Conservation (phyloP, 1,140 invertebrate genomes). For the Tetranychus cinnabarinus region DNA sequence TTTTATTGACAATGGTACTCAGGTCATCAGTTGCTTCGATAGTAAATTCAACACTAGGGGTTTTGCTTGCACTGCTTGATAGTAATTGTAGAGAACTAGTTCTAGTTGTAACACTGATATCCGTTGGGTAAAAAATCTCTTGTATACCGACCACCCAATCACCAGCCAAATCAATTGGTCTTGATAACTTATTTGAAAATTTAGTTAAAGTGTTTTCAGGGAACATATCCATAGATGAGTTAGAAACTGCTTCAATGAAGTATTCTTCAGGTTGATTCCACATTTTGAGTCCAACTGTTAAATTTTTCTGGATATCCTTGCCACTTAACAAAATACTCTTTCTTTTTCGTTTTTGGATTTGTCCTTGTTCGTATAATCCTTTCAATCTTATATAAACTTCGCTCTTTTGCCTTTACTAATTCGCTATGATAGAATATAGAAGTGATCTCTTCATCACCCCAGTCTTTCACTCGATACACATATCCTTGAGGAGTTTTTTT, state of each 20-base stretch:
- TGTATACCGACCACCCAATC: background rate
- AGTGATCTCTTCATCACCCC: background rate
- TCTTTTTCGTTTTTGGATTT: background rate
- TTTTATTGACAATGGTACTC: too few species aligned
- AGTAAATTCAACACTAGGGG: too few species aligned
- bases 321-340: background rate
- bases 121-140: background rate
- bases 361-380: background rate
- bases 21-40: too few species aligned
- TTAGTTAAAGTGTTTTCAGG: background rate
- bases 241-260: background rate
- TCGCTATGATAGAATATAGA: background rate
- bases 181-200: background rate
- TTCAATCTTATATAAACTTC: background rate
- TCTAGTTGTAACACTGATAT: too few species aligned
- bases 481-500: background rate
- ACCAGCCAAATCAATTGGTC: background rate
- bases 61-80: too few species aligned
- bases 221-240: background rate
- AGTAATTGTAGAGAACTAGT: too few species aligned
- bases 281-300: background rate
- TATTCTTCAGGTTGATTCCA: background rate
- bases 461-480: background rate
- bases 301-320: background rate
- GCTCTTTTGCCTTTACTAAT: background rate